These are phyloP conservation scores for Emydura subglobosa DNA, from an alignment of 2,113 vertebrate species.

Conservation along the genomic window DNA sequence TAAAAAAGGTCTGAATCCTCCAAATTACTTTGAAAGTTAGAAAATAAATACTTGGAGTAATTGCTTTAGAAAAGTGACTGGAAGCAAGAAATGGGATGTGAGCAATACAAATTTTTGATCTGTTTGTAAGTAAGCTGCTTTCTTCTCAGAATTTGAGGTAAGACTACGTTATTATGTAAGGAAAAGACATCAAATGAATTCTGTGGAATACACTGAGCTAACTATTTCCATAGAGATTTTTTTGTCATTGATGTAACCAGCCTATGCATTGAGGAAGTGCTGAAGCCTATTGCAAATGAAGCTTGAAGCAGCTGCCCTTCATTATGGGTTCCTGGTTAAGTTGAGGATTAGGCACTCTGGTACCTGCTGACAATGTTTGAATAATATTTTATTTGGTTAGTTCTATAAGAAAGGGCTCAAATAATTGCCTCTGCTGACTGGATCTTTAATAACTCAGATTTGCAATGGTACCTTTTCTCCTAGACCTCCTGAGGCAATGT, in stretches of 20 bases:
- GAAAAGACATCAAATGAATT: neutral
- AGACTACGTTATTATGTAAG: neutral
- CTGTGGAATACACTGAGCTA: neutral
- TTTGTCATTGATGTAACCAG: slow-evolving; percentile 9
- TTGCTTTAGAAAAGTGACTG: neutral
- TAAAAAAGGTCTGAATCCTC: neutral
- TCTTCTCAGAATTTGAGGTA: neutral
- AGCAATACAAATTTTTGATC: neutral
- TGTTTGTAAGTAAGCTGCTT: neutral
- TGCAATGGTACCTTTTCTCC: slow-evolving; percentile 27
- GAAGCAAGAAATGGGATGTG: neutral
- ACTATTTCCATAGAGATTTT: neutral
- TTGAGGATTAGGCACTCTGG: slow-evolving; percentile 16
- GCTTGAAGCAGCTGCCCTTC: slow-evolving; percentile 49
- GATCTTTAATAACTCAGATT: slow-evolving; percentile 35
- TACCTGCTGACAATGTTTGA: slow-evolving; percentile 53
- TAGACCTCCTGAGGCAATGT: slow-evolving; percentile 5
- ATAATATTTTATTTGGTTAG: slow-evolving; percentile 40
- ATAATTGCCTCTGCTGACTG: slow-evolving; percentile 50
- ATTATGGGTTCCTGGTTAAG: slow-evolving; percentile 25
- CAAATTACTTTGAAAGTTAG: neutral
- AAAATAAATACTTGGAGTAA: neutral
- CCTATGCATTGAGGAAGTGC: slow-evolving; percentile 15
- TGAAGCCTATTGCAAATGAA: neutral
- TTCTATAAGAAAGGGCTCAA: slow-evolving; percentile 34